Evolutionary conservation across 2,888 invertebrate genomes (phyloP), one percentile per base, ranked within the genome.

Genomic region (Oasisia sp.): DNA sequence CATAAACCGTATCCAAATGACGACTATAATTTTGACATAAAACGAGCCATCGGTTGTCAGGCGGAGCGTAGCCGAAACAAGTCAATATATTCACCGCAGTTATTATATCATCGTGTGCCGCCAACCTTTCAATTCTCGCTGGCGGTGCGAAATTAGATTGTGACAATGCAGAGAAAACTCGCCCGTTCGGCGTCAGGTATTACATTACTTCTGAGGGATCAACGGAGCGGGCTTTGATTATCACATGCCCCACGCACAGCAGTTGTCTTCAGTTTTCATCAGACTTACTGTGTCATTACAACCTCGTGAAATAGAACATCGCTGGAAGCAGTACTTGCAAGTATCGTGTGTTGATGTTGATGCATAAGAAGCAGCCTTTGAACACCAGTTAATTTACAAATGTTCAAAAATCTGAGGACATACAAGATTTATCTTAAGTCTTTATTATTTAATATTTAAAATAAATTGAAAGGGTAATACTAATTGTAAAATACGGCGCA

Each of bases 121-220:
- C 27, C 2, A 74, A 74, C 19, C 74, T 74, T 74, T 74, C 74
- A 74, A 74, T 74, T 27, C 74, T 27, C 2, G 74, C 74, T 19
- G 74, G 74, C 74, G 3, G 74, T 74, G 27, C 27, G 74, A 74
- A 74, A 74, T 74, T 74, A n/a, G 74, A 74, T 74, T 74, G 74
- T 74, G 19, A 27, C n/a, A 27, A 27, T 74, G n/a, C 74, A 27
- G 74, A 74, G 74, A 74, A 74, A 74, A 74, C n/a, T 27, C 74
- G 74, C 74, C 74, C 74, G 74, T 74, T 74, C 74, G 74, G 74
- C 74, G 27, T 74, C 74, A 74, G 74, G n/a, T 74, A 74, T 74
- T 74, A 27, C n/a, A 74, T 74, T 74, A 74, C 74, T 74, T 74
- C 74, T 27, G 74, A 74, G 19, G 27, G 74, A 74, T 27, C 74